These are phyloP conservation scores for Lampris megalopsis DNA, from an alignment of 2,113 vertebrate species.

Conservation along the genomic window DNA sequence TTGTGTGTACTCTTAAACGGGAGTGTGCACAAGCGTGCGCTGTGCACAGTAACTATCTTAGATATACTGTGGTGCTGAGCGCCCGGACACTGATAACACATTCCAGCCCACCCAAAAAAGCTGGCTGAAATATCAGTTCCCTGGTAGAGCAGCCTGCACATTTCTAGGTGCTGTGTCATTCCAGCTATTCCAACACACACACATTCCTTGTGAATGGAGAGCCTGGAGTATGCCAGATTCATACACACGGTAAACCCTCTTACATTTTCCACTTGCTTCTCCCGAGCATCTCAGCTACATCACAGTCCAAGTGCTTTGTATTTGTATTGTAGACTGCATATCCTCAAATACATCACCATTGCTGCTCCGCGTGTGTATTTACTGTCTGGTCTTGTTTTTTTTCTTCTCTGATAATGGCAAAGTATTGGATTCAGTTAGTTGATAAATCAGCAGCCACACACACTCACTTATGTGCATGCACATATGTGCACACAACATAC, in stretches of 20 bases:
- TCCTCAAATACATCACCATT: slow-evolving; percentile 15
- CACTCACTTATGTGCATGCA: slow-evolving; percentile 15
- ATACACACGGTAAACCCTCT: slow-evolving; percentile 30
- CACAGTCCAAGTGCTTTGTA: background rate
- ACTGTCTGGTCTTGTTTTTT: slow-evolving; percentile 3
- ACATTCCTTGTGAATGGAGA: slow-evolving; percentile 41
- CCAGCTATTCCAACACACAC: slow-evolving; percentile 18
- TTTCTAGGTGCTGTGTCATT: slow-evolving; percentile 29
- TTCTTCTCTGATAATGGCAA: slow-evolving; percentile 33
- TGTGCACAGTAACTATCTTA: slow-evolving; percentile 49
- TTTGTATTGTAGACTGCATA: slow-evolving; percentile 8
- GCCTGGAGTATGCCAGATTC: slow-evolving; percentile 32
- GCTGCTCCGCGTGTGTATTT: slow-evolving; percentile 11
- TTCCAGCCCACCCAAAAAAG: slow-evolving; percentile 59
- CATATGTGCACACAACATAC: slow-evolving; percentile 1
- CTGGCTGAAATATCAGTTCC: slow-evolving; percentile 59
- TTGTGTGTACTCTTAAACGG: slow-evolving; percentile 6
- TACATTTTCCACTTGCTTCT: slow-evolving; percentile 13
- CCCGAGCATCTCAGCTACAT: slow-evolving; percentile 22
- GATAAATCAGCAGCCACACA: slow-evolving; percentile 28
- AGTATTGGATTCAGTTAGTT: slow-evolving; percentile 17
- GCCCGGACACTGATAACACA: slow-evolving; percentile 55
- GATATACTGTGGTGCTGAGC: slow-evolving; percentile 47
- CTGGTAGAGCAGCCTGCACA: slow-evolving; percentile 34
- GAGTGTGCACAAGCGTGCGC: too few relatives aligned